Evolutionary conservation across 2,113 vertebrate species (phyloP), one percentile per base, ranked within the genome.

Genomic region (Clinocottus analis): DNA sequence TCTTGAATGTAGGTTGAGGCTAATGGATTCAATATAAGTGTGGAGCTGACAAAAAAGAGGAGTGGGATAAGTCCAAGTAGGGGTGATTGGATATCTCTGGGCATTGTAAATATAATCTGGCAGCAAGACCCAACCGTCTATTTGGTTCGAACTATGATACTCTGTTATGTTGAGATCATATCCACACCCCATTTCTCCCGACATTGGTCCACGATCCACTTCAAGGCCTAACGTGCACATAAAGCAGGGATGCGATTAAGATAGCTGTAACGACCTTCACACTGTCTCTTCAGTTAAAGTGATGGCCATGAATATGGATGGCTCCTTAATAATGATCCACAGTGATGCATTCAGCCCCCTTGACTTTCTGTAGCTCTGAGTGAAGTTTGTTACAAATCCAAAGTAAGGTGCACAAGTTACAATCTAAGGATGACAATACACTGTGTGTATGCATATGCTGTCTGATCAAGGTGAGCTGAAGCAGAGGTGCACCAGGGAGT

Each of bases 1-100:
- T 89, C 85, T 80, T 89, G 72, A 89, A 94, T 93, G 86, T 93
- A 91, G 92, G 90, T 91, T 91, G 92, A 84, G 79, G 82, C 85
- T 84, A 87, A 87, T 86, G 62, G 66, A 77, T 72, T 81, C 45
- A 79, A 74, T 85, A 64, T 8, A 39, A 74, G 66, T 21, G 19
- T 62, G 71, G 27, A n/a, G 76, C 85, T 66, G 56, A 14, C 79
- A 65, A 68, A 80, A 29, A 71, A 72, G 29, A 75, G 71, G 77
- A 64, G 37, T 65, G 49, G 56, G 73, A 65, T 56, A 67, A 71
- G n/a, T 60, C 55, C 12, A 2, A 55, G 74, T 25, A 3, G 62
- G 7, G 64, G 35, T 21, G 2, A 17, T 64, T 64, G n/a, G 39
- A 64, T 43, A 10, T 4, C 37, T 43, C 14, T 17, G 13, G 43